Evolutionary conservation across 2,797 vertebrate species (phyloP).

Genomic region (Epinephelus awoara): DNA sequence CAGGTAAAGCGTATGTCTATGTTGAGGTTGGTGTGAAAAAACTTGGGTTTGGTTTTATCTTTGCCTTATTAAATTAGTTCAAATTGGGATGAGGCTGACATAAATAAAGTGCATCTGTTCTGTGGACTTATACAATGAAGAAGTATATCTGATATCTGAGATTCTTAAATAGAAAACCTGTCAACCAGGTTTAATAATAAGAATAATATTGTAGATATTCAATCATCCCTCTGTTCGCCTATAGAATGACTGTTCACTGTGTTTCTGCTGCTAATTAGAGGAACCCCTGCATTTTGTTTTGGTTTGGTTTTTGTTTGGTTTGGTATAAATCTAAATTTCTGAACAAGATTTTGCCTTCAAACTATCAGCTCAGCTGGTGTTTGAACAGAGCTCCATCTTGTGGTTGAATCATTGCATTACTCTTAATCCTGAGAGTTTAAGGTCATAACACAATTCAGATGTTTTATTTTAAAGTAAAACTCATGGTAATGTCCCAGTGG

Average conservation of each 20-base stretch:
- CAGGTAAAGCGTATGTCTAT: too few relatives aligned
- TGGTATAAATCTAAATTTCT: constrained; percentile 1
- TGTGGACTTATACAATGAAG: background rate
- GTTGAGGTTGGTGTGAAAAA: too few relatives aligned
- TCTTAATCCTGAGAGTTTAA: background rate
- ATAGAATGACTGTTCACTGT: background rate
- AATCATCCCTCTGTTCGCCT: background rate
- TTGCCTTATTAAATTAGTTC: too few relatives aligned
- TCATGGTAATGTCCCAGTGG: too few relatives aligned
- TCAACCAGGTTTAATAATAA: too few relatives aligned
- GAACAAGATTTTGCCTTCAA: background rate
- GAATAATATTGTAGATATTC: background rate
- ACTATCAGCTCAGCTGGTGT: background rate
- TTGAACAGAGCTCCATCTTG: constrained; percentile 5
- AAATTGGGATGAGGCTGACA: too few relatives aligned
- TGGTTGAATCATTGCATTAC: constrained; percentile 4
- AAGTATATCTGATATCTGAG: background rate
- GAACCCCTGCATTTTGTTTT: background rate
- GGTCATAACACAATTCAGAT: background rate
- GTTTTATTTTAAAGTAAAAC: background rate
- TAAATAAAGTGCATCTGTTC: too few relatives aligned
- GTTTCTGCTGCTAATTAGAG: background rate
- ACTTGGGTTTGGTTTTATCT: too few relatives aligned
- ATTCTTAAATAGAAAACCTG: background rate
- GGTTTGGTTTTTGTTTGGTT: too few relatives aligned